Conservation (phyloP, 2,888 invertebrate genomes). For the Tiliacea aurago region DNA sequence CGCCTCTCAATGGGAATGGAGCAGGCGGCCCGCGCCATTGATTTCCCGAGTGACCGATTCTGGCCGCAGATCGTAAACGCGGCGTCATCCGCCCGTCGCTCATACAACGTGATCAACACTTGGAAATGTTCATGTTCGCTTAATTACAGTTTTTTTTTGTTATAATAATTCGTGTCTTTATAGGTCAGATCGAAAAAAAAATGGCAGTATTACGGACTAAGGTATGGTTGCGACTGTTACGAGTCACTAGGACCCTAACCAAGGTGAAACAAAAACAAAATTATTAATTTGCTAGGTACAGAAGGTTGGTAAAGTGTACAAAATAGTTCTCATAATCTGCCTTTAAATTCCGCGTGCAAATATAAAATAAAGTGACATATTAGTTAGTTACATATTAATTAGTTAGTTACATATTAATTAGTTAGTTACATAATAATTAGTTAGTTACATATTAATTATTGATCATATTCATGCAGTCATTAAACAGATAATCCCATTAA, state of each 20-base stretch:
- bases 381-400: too few species aligned
- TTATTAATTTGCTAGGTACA: too few species aligned
- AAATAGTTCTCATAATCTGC: too few species aligned
- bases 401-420: too few species aligned
- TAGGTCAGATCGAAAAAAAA: not conserved
- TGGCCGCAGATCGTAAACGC: slow-evolving; percentile 68
- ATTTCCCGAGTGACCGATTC: slow-evolving; percentile 85
- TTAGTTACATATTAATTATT: too few species aligned
- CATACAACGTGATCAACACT: slow-evolving; percentile 37
- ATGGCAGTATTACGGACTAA: not conserved
- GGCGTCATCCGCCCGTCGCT: slow-evolving; percentile 46
- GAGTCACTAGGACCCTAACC: not conserved
- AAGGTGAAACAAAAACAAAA: too few species aligned
- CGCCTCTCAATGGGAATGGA: slow-evolving; percentile 27
- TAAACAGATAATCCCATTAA: too few species aligned
- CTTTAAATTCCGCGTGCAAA: too few species aligned
- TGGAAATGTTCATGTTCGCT: slow-evolving; percentile 47
- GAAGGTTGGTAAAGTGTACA: too few species aligned
- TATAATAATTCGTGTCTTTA: slow-evolving; percentile 3
- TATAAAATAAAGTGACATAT: too few species aligned
- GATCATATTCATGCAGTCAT: too few species aligned
- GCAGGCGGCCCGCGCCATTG: slow-evolving; percentile 65
- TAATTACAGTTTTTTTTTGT: slow-evolving; percentile 39
- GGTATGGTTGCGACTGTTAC: not conserved
- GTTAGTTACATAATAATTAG: too few species aligned